Evolutionary conservation across 2,113 vertebrate species (phyloP).

Genomic region (Dicaeum eximium): DNA sequence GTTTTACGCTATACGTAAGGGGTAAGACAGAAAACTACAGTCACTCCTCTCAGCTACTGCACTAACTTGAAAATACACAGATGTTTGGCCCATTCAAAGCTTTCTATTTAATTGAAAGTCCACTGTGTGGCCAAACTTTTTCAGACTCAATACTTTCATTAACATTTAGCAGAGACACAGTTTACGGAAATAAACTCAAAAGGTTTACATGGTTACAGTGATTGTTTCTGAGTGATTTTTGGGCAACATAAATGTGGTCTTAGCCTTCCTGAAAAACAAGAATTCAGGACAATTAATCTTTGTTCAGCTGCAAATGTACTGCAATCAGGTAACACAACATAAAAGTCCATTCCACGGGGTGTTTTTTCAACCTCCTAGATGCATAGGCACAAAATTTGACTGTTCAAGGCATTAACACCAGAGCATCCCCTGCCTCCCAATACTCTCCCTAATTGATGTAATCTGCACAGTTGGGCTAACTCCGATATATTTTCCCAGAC

Average conservation of each 20-base stretch:
- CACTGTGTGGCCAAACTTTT: not conserved
- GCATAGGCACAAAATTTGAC: not conserved
- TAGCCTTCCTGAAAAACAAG: not conserved
- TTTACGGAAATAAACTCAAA: slow-evolving; percentile 43
- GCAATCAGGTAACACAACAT: not conserved
- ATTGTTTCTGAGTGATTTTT: not conserved
- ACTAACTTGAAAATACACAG: slow-evolving; percentile 6
- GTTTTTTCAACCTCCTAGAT: not conserved
- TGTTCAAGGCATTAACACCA: not conserved
- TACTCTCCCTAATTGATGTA: not conserved
- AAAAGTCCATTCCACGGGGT: not conserved
- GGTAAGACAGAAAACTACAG: not conserved
- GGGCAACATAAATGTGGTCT: not conserved
- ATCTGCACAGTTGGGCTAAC: not conserved
- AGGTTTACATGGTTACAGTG: not conserved
- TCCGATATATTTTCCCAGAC: not conserved
- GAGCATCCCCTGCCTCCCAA: not conserved
- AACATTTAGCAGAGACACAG: slow-evolving; percentile 32
- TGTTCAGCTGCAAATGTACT: not conserved
- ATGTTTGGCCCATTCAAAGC: not conserved
- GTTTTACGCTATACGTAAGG: not conserved
- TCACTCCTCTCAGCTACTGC: slow-evolving; percentile 19
- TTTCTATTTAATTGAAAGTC: slow-evolving; percentile 26
- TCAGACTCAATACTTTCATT: slow-evolving; percentile 25
- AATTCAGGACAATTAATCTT: not conserved